Base-by-base conservation (phyloP, 2,888 invertebrate species). In the Gonocerus acuteangulatus region DNA sequence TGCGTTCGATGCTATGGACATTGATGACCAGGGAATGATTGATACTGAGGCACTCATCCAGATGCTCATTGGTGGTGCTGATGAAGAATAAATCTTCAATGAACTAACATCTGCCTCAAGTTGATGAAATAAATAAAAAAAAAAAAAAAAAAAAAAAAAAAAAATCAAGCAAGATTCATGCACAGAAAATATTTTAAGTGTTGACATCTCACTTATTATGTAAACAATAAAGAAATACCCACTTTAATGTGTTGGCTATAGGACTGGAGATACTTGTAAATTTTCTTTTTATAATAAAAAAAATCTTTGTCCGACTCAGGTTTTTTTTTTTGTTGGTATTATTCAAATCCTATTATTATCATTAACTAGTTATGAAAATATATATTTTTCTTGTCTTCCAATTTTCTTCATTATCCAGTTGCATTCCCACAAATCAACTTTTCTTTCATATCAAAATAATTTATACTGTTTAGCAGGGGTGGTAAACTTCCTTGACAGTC, bases 21-120 rank as follows among this genome's bases (percentile, higher is more conserved):
- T 93, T 74, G 93, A 93, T 77, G 89, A 89, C 76, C 86, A 88
- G 73, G 91, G 91, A 75, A 84, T 83, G 80, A 91, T 93, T 75
- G 91, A 93, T 79, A 90, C 91, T 76, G 79, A 77, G 71, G 87
- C 87, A 76, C 85, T 92, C 71, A 89, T 92, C 79, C 80, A 85
- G 76, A 87, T 92, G 84, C 82, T 93, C 72, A 89, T 90, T 71
- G 91, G 90, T 77, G 83, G 86, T 76, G 86, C 82, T 69, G 89
- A 89, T 70, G 90, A 89, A 61, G 91, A 85, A 51, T 60, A 36
- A 32, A 59, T 21, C 36, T 9, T 21, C 16, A 54, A 63, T 36
- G 16, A 61, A 19, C 49, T 48, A 56, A 39, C 19, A 34, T 47
- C 27, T 11, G 34, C 22, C 27, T 15, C 27, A 32, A 23, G 44